phyloP scores from a whole-genome alignment of 2,888 invertebrate species.

The Diarsia brunnea region DNA sequence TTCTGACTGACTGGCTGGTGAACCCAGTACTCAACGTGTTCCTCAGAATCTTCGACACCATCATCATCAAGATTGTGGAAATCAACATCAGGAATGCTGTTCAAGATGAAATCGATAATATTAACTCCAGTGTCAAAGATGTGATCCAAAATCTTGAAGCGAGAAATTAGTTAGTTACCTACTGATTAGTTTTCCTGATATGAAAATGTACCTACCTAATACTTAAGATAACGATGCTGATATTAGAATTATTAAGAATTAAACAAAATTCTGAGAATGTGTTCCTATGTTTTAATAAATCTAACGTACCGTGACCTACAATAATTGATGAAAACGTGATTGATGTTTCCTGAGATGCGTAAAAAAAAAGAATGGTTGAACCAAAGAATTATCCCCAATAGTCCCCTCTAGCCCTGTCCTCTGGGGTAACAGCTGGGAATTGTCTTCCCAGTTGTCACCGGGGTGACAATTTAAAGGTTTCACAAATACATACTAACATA shows the following conservation, averaged over 20 bases:
- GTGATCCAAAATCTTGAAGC: constrained; percentile 77
- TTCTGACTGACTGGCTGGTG: constrained; percentile 87
- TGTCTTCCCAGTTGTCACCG: no score
- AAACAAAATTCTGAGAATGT: constrained; percentile 9
- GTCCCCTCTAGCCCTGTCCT: no score
- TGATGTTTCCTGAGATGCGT: not conserved
- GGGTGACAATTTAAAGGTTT: no score
- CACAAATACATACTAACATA: no score
- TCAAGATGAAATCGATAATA: constrained; percentile 74
- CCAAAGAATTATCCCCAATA: no score
- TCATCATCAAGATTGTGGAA: constrained; percentile 86
- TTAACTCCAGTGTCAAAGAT: constrained; percentile 81
- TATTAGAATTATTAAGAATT: constrained; percentile 12
- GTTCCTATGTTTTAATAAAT: not conserved
- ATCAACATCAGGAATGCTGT: constrained; percentile 78
- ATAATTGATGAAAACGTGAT: not conserved
- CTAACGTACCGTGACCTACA: not conserved
- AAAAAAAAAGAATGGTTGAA: no score
- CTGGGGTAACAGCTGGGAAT: no score
- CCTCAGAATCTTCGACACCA: constrained; percentile 84
- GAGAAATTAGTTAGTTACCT: constrained; percentile 3
- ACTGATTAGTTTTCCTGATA: not conserved
- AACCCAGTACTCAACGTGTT: constrained; percentile 86
- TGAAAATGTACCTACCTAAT: constrained; percentile 26
- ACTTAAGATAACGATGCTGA: constrained; percentile 18